phyloP scores from a whole-genome alignment of 2,888 invertebrate genomes.

The Coelopa pilipes region DNA sequence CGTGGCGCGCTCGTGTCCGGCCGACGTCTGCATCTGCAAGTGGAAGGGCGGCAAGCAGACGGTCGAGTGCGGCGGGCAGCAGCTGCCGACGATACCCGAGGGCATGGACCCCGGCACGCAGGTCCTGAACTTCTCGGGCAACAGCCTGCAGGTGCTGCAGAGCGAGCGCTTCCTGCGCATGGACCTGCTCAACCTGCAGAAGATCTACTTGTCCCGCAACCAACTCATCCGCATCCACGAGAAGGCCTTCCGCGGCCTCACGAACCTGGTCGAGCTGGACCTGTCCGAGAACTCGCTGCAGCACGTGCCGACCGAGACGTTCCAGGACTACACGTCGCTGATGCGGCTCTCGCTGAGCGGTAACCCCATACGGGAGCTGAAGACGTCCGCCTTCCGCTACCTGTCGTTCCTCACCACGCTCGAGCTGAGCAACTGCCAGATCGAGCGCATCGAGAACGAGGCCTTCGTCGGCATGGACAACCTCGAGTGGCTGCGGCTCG shows the following conservation, averaged over 20 bases:
- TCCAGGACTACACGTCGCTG: slow-evolving; percentile 80
- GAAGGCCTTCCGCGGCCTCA: slow-evolving; percentile 83
- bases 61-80: slow-evolving; percentile 86
- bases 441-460: slow-evolving; percentile 79
- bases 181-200: slow-evolving; percentile 85
- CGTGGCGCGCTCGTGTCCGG: too few relatives aligned
- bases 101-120: slow-evolving; percentile 86
- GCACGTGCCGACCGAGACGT: slow-evolving; percentile 81
- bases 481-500: slow-evolving; percentile 85
- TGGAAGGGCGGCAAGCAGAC: slow-evolving; percentile 94
- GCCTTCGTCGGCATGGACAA: slow-evolving; percentile 84
- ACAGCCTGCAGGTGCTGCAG: slow-evolving; percentile 81
- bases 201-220: slow-evolving; percentile 84
- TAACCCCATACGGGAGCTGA: slow-evolving; percentile 82
- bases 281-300: slow-evolving; percentile 84
- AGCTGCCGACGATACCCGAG: slow-evolving; percentile 80
- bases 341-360: slow-evolving; percentile 85
- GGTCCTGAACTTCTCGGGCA: slow-evolving; percentile 86
- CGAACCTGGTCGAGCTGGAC: slow-evolving; percentile 89
- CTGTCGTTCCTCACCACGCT: slow-evolving; percentile 81
- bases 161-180: slow-evolving; percentile 82
- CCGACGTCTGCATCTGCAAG: slow-evolving; percentile 82
- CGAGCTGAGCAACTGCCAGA: slow-evolving; percentile 84
- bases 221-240: slow-evolving; percentile 81
- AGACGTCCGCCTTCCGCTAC: slow-evolving; percentile 78